These are phyloP conservation scores for Oreochromis mossambicus DNA, from an alignment of 2,797 vertebrate genomes.

Conservation along the genomic window DNA sequence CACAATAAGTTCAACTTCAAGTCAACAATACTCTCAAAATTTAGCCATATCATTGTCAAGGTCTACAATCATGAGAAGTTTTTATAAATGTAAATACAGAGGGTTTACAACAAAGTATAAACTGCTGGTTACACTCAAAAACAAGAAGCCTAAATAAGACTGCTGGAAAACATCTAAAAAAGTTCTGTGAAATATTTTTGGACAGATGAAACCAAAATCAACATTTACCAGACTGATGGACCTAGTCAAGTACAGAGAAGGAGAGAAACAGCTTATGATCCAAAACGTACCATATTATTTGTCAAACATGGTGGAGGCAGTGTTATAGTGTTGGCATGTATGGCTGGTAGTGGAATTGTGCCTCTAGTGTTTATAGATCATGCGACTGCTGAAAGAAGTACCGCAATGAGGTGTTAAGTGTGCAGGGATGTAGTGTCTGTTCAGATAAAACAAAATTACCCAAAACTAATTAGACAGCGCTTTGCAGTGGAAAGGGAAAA, in stretches of 20 bases:
- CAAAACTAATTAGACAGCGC: neutral
- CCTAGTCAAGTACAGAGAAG: neutral
- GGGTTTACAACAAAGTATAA: neutral
- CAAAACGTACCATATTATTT: neutral
- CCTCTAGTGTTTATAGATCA: neutral
- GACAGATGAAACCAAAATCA: neutral
- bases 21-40: neutral
- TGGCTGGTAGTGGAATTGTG: neutral
- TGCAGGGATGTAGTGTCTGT: neutral
- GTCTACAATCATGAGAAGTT: neutral
- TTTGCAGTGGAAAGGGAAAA: neutral
- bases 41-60: neutral
- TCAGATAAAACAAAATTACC: neutral
- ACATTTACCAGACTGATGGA: neutral
- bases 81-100: neutral
- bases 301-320: neutral
- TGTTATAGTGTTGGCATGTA: neutral
- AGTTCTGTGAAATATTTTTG: neutral
- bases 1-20: neutral
- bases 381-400: neutral
- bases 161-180: neutral
- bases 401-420: neutral
- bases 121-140: neutral
- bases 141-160: neutral
- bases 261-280: neutral